Conservation (phyloP, 2,888 invertebrate genomes). For the Caenorhabditis sp. region DNA sequence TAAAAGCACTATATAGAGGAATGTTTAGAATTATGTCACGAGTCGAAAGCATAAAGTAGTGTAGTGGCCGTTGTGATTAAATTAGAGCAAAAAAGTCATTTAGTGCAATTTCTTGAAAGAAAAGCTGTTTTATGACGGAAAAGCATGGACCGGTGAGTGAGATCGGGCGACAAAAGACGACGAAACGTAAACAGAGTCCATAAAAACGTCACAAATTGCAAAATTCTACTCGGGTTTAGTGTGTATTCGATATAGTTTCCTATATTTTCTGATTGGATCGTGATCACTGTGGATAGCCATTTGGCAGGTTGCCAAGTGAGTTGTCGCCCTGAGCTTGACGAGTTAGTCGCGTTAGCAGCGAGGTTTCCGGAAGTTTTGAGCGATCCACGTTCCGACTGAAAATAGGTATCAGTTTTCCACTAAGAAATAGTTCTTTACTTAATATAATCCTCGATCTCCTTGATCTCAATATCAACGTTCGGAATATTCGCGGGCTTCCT, state of each 20-base stretch:
- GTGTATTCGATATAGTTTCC: slow-evolving; percentile 31
- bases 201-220: slow-evolving; percentile 37
- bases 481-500: slow-evolving; percentile 9
- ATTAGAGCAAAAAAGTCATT: slow-evolving; percentile 1
- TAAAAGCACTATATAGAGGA: slow-evolving; percentile 31
- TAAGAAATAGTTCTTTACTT: slow-evolving; percentile 24
- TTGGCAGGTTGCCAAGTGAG: slow-evolving; percentile 46
- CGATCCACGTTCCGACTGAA: slow-evolving; percentile 59
- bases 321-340: slow-evolving; percentile 52
- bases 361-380: slow-evolving; percentile 58
- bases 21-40: slow-evolving; percentile 49
- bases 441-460: slow-evolving; percentile 59
- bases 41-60: slow-evolving; percentile 40
- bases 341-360: slow-evolving; percentile 46
- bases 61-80: slow-evolving; percentile 4
- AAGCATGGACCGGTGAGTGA: slow-evolving; percentile 57
- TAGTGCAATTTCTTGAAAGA: not conserved
- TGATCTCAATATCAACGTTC: slow-evolving; percentile 48
- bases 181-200: slow-evolving; percentile 23
- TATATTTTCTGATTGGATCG: slow-evolving; percentile 16
- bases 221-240: slow-evolving; percentile 41
- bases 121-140: slow-evolving; percentile 51
- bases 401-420: not conserved
- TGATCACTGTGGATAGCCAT: slow-evolving; percentile 56
- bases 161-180: slow-evolving; percentile 34